These are phyloP conservation scores for Pogonocherus hispidulus DNA, from an alignment of 2,888 invertebrate species.

Conservation along the genomic window DNA sequence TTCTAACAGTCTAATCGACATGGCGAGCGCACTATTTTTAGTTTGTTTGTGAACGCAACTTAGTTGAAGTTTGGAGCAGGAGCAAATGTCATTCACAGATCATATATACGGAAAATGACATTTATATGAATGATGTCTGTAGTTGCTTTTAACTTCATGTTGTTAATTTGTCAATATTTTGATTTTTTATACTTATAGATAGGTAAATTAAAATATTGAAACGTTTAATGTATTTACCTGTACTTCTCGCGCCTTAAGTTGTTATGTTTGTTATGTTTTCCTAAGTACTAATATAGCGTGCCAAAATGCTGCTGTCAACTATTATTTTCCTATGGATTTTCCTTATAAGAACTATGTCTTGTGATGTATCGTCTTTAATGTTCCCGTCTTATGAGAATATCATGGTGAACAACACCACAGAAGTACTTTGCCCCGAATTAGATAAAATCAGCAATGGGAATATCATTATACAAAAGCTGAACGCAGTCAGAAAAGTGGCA, in stretches of 20 bases:
- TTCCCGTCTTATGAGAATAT: slow-evolving; percentile 21
- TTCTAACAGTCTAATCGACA: too few relatives aligned
- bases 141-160: too few relatives aligned
- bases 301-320: slow-evolving; percentile 16
- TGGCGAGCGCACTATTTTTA: too few relatives aligned
- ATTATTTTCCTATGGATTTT: slow-evolving; percentile 1
- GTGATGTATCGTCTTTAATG: slow-evolving; percentile 6
- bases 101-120: too few relatives aligned
- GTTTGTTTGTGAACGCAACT: too few relatives aligned
- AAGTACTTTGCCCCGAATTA: slow-evolving; percentile 22
- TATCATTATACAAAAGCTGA: slow-evolving; percentile 7
- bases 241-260: background rate
- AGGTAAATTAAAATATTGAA: background rate
- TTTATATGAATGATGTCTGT: too few relatives aligned
- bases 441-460: slow-evolving; percentile 23
- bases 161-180: slow-evolving; percentile 23
- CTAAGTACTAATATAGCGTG: background rate
- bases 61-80: too few relatives aligned
- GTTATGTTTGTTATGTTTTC: background rate
- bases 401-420: slow-evolving; percentile 18
- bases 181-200: slow-evolving; percentile 6
- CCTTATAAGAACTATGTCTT: background rate
- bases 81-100: too few relatives aligned
- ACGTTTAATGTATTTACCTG: background rate
- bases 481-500: slow-evolving; percentile 35